Percentiles rank a stretch among this genome's conserved stretches.
phyloP scores from a whole-genome alignment of 2,888 invertebrate genomes.

The Fragum sueziense region DNA sequence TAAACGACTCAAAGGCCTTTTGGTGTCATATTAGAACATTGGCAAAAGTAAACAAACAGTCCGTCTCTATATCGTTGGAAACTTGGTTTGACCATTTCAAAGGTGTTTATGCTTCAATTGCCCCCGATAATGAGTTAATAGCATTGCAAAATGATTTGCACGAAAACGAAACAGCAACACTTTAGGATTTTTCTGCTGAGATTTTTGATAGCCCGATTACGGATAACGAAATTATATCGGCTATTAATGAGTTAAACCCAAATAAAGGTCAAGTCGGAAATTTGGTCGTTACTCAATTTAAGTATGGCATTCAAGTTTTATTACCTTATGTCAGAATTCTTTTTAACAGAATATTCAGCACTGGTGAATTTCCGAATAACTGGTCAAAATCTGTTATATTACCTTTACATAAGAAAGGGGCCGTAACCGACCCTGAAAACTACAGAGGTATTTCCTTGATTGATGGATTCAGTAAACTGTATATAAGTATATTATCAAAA shows the following conservation, averaged over 20 bases:
- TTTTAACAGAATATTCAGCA: slow-evolving; percentile 10
- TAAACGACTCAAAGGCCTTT: slow-evolving; percentile 3
- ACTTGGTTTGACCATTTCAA: slow-evolving; percentile 12
- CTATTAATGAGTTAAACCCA: neutral
- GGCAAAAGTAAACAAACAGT: neutral
- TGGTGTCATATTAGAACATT: neutral
- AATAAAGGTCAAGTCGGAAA: neutral
- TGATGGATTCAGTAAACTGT: slow-evolving; percentile 12
- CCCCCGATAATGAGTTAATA: too few relatives aligned
- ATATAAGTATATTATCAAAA: slow-evolving; percentile 24
- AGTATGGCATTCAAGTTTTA: neutral
- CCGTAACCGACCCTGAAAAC: slow-evolving; percentile 8
- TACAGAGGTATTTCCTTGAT: slow-evolving; percentile 24
- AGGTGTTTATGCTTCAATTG: neutral
- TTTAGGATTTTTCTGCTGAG: neutral
- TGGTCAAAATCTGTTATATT: slow-evolving; percentile 1
- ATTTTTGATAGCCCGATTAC: slow-evolving; percentile 10
- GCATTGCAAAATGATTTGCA: neutral
- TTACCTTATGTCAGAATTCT: neutral
- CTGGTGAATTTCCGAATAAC: slow-evolving; percentile 1
- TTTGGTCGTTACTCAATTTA: neutral
- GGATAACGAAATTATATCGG: neutral
- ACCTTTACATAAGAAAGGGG: slow-evolving; percentile 21
- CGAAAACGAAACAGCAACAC: neutral
- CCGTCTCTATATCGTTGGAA: neutral